phyloP scores from a whole-genome alignment of 2,888 invertebrate species.

The Panzeria rudis region DNA sequence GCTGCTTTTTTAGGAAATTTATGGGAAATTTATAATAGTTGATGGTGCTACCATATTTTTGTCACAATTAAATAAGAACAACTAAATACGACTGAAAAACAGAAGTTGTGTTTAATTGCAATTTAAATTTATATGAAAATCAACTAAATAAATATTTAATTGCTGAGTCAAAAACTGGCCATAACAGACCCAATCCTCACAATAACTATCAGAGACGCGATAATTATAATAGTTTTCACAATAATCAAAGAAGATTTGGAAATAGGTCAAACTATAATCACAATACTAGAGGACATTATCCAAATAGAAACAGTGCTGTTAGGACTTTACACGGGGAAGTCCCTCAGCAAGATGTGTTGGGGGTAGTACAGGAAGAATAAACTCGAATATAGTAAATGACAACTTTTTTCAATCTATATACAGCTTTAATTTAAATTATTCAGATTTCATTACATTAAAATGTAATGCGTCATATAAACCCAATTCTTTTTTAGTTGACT shows the following conservation, averaged over 20 bases:
- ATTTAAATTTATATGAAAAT: too few relatives aligned
- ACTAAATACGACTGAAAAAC: too few relatives aligned
- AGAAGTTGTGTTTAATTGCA: too few relatives aligned
- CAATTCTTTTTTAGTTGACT: conserved; percentile 14
- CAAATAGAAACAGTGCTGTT: background rate
- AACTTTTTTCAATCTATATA: conserved; percentile 10
- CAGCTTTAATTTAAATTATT: background rate
- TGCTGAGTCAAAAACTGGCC: too few relatives aligned
- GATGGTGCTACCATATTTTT: too few relatives aligned
- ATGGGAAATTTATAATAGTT: too few relatives aligned
- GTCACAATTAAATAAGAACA: too few relatives aligned
- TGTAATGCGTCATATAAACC: background rate
- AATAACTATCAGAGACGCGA: too few relatives aligned
- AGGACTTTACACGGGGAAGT: conserved; percentile 46
- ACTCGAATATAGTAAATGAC: background rate
- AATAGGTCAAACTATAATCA: background rate
- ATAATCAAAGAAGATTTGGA: background rate
- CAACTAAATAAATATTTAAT: too few relatives aligned
- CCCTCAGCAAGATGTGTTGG: conserved; percentile 32
- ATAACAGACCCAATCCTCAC: too few relatives aligned
- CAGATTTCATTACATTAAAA: background rate
- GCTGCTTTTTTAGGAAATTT: too few relatives aligned
- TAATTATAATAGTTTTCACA: too few relatives aligned
- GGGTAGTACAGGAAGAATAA: conserved; percentile 7
- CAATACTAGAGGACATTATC: background rate